A percentile compares a stretch with the other conserved stretches of the same genome.
phyloP scores from a whole-genome alignment of 92 coral and sea anemone genomes.

The Porites divaricata region DNA sequence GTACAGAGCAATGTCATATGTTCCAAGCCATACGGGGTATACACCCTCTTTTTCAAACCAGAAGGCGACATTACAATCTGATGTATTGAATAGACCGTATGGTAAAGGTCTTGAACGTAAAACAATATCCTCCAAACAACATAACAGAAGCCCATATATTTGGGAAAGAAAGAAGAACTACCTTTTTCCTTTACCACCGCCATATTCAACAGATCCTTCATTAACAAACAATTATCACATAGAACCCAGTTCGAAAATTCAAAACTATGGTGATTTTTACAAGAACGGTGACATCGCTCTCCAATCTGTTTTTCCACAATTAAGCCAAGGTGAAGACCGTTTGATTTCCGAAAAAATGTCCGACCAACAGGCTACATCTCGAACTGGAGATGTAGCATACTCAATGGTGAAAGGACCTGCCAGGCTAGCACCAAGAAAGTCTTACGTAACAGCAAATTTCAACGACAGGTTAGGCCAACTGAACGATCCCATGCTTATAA shows the following conservation, averaged over 20 bases:
- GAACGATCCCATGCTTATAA: constrained; percentile 16
- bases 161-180: background rate
- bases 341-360: constrained; percentile 10
- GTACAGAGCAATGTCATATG: background rate
- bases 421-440: constrained; percentile 22
- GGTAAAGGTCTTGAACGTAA: background rate
- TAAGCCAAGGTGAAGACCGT: background rate
- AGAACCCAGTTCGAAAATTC: background rate
- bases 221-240: background rate
- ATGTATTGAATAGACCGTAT: background rate
- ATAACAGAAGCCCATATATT: background rate
- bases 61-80: background rate
- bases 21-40: background rate
- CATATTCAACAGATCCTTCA: background rate
- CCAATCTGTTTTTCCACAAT: constrained; percentile 7
- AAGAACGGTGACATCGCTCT: background rate
- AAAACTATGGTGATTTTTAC: background rate
- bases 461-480: background rate
- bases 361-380: constrained; percentile 17
- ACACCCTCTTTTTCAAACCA: background rate
- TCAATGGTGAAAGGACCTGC: background rate
- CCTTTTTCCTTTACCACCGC: background rate
- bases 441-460: constrained; percentile 13
- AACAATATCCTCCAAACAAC: background rate
- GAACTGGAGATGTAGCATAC: constrained; percentile 3